Percentiles rank a stretch among this genome's conserved stretches.
These are phyloP conservation scores for Epinephelus moara DNA, from an alignment of 2,113 vertebrate species.

Conservation along the genomic window DNA sequence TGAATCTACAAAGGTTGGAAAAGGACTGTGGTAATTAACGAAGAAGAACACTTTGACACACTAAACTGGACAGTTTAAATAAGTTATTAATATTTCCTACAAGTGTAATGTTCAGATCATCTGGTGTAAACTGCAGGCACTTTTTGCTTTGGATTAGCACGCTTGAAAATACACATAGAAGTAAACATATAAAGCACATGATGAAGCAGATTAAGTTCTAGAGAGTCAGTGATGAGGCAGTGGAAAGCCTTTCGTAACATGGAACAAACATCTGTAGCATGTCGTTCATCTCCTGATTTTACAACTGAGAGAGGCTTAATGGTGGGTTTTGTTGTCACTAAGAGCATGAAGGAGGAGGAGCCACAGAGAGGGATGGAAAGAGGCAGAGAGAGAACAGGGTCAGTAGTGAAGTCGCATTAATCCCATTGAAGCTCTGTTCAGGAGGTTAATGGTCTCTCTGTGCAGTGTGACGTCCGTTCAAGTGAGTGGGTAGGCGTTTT, in stretches of 20 bases:
- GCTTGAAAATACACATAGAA: not conserved
- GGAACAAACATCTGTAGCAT: constrained; percentile 31
- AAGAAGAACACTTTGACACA: not conserved
- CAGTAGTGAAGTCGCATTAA: constrained; percentile 47
- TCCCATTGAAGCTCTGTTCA: constrained; percentile 57
- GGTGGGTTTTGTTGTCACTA: constrained; percentile 19
- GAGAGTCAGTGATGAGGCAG: not conserved
- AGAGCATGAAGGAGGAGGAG: constrained; percentile 1
- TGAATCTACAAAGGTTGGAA: too few species aligned
- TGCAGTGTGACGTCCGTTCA: constrained; percentile 17
- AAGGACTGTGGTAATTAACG: not conserved
- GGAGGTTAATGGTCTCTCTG: constrained; percentile 64
- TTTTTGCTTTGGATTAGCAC: not conserved
- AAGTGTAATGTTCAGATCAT: not conserved
- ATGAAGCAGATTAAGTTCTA: not conserved
- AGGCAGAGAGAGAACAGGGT: constrained; percentile 19
- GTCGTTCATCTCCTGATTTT: constrained; percentile 25
- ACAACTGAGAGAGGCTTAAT: constrained; percentile 19
- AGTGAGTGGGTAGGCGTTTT: not conserved
- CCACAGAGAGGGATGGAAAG: not conserved
- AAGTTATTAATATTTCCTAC: not conserved
- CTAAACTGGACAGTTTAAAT: not conserved
- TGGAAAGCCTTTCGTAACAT: not conserved
- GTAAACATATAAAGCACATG: too few species aligned
- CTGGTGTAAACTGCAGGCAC: not conserved